Conservation (phyloP, 2,113 vertebrate genomes). For the Cryptotis parvus region DNA sequence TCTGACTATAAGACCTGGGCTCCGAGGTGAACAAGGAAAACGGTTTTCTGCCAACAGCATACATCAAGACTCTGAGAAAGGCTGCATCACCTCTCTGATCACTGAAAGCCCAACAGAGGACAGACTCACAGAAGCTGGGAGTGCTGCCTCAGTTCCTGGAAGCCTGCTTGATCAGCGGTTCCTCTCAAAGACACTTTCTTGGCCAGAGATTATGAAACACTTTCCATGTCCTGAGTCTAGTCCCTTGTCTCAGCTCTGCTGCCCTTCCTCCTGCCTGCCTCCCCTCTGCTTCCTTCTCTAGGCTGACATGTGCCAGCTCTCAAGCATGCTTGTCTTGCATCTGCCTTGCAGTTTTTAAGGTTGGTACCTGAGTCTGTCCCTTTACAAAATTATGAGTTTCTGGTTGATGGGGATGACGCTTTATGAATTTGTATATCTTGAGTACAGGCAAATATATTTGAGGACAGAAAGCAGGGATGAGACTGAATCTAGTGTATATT, state of each 20-base stretch:
- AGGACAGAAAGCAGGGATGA: neutral
- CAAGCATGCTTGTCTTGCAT: accelerated
- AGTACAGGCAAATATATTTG: neutral
- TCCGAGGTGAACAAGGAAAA: neutral
- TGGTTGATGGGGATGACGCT: neutral
- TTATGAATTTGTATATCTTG: neutral
- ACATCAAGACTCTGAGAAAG: conserved; percentile 18
- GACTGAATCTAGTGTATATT: neutral
- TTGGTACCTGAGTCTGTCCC: neutral
- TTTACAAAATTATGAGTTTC: neutral
- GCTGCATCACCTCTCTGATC: conserved; percentile 8
- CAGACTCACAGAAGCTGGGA: neutral
- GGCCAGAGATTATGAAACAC: too few relatives aligned
- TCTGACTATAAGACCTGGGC: conserved; percentile 13
- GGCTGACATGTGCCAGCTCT: neutral
- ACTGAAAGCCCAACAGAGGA: neutral
- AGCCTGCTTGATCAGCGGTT: accelerated
- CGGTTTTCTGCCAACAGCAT: neutral
- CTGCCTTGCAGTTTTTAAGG: neutral
- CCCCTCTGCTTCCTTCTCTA: neutral
- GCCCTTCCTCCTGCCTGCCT: accelerated
- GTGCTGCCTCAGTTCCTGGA: too few relatives aligned
- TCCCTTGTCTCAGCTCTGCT: neutral
- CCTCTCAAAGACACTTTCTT: neutral
- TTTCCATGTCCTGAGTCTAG: neutral